These are phyloP conservation scores for Lucilia cuprina DNA, from an alignment of 1,140 invertebrate species.

Conservation along the genomic window DNA sequence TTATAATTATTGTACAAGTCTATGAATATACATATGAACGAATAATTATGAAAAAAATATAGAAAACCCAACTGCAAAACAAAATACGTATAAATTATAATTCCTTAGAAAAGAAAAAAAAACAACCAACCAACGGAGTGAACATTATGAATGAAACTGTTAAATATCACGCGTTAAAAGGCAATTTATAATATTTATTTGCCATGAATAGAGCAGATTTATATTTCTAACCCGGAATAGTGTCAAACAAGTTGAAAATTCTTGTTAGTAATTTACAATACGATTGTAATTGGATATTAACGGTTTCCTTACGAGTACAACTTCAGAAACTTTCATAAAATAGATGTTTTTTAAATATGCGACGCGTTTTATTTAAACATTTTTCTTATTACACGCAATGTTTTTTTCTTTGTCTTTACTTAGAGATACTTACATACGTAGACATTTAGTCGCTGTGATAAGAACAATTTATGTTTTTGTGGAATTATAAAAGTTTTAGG, in stretches of 20 bases:
- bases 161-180: slow-evolving; percentile 32
- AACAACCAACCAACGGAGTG: not conserved
- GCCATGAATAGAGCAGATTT: not conserved
- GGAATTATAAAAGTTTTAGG: too few species aligned
- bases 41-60: not conserved
- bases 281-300: too few species aligned
- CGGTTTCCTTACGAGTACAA: too few species aligned
- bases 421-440: too few species aligned
- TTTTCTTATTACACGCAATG: too few species aligned
- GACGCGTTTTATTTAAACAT: too few species aligned
- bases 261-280: not conserved
- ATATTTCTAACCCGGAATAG: not conserved
- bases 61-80: not conserved
- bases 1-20: slow-evolving; percentile 6
- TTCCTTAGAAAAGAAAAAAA: not conserved
- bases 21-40: too few species aligned
- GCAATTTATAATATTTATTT: slow-evolving; percentile 18
- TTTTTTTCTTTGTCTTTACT: too few species aligned
- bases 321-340: too few species aligned
- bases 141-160: slow-evolving; percentile 32
- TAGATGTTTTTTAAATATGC: too few species aligned
- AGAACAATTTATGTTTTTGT: too few species aligned
- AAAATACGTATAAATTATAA: not conserved
- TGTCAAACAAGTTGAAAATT: not conserved
- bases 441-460: too few species aligned